Conservation (phyloP, 2,888 invertebrate species). For the Hetaerina titia region DNA sequence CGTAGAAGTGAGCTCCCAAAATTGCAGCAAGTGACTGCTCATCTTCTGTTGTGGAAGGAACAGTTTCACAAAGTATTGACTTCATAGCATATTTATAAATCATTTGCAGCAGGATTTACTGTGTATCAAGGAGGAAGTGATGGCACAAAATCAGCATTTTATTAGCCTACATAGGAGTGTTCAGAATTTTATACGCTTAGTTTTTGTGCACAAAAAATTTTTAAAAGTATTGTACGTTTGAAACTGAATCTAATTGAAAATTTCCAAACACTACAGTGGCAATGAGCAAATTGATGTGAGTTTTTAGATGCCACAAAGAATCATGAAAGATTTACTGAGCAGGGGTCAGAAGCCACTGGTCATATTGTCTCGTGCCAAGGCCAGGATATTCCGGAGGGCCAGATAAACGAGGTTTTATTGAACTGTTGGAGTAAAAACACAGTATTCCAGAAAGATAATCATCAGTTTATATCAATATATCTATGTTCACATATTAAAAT, state of each 20-base stretch:
- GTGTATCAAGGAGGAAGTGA: not conserved
- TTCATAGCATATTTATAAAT: not conserved
- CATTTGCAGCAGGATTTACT: not conserved
- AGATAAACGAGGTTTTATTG: constrained; percentile 23
- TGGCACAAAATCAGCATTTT: not conserved
- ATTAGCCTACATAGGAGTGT: not conserved
- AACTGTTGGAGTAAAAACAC: constrained; percentile 37
- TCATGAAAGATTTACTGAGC: not conserved
- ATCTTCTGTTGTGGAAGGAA: not conserved
- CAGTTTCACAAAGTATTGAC: not conserved
- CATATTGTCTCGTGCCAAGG: constrained; percentile 24
- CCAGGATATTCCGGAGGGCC: constrained; percentile 16
- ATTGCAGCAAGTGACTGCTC: not conserved
- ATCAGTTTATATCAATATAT: not conserved
- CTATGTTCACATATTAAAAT: too few relatives aligned
- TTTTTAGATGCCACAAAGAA: constrained; percentile 10
- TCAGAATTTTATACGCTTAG: not conserved
- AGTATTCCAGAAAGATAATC: constrained; percentile 22
- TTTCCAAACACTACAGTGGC: not conserved
- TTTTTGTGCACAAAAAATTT: not conserved
- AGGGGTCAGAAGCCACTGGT: constrained; percentile 30
- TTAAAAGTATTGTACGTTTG: not conserved
- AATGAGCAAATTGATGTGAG: not conserved
- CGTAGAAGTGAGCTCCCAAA: not conserved
- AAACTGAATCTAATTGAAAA: not conserved